phyloP scores from a whole-genome alignment of 2,113 vertebrate species.

The Perca fluviatilis region DNA sequence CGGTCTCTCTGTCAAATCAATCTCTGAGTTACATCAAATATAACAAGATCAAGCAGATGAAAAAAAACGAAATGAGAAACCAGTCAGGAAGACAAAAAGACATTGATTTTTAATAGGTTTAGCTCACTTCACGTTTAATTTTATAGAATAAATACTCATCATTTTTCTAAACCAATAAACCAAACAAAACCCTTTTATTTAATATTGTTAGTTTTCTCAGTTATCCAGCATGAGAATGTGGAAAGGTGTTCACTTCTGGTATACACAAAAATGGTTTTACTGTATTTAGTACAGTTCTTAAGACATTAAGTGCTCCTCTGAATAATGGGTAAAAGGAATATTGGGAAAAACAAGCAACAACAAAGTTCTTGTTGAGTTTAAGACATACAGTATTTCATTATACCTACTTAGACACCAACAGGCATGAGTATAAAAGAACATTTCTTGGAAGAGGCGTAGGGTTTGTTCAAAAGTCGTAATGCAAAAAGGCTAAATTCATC shows the following conservation, averaged over 20 bases:
- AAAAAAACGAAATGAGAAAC: constrained; percentile 45
- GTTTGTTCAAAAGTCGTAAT: constrained; percentile 40
- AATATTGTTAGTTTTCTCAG: constrained; percentile 23
- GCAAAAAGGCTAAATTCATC: constrained; percentile 37
- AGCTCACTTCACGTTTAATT: constrained; percentile 60
- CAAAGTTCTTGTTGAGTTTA: constrained; percentile 34
- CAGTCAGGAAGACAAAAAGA: constrained; percentile 62
- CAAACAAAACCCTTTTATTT: constrained; percentile 36
- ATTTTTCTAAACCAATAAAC: constrained; percentile 46
- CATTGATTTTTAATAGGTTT: constrained; percentile 44
- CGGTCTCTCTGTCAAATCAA: constrained; percentile 33
- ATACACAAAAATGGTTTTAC: constrained; percentile 57
- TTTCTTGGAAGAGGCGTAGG: constrained; percentile 10
- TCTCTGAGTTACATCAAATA: constrained; percentile 57
- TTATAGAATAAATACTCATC: constrained; percentile 56
- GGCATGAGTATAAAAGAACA: constrained; percentile 51
- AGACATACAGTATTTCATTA: constrained; percentile 45
- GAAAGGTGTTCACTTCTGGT: constrained; percentile 61
- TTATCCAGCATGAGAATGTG: constrained; percentile 57
- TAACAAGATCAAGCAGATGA: constrained; percentile 64
- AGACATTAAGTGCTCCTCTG: constrained; percentile 57
- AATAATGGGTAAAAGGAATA: constrained; percentile 40
- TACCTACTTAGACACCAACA: constrained; percentile 54
- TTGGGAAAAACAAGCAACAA: constrained; percentile 42
- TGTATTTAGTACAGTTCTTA: constrained; percentile 58